Conservation (phyloP, 2,888 invertebrate species). For the Pomacea canaliculata region DNA sequence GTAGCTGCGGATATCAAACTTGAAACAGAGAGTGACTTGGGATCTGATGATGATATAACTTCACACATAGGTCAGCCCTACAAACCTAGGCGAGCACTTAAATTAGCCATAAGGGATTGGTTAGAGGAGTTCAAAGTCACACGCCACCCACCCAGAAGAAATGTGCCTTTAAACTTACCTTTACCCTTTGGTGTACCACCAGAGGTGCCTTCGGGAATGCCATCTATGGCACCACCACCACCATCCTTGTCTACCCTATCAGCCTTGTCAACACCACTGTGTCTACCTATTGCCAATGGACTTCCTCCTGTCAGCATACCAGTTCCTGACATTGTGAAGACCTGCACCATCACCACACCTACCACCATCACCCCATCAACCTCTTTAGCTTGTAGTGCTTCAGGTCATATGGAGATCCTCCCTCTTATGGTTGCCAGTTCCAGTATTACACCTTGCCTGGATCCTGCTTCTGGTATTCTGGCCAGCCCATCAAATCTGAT, state of each 20-base stretch:
- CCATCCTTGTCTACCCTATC: neutral
- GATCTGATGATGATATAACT: constrained; percentile 77
- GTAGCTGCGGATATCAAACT: constrained; percentile 92
- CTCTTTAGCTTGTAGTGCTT: neutral
- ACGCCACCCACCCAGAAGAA: constrained; percentile 43
- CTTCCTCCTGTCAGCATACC: constrained; percentile 23
- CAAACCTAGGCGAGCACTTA: constrained; percentile 59
- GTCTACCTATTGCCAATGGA: constrained; percentile 67
- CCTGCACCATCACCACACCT: constrained; percentile 20
- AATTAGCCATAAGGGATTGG: constrained; percentile 90
- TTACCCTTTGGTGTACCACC: constrained; percentile 8
- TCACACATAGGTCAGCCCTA: constrained; percentile 72
- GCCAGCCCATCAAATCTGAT: constrained; percentile 70
- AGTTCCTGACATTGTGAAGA: constrained; percentile 22
- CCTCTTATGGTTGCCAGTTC: neutral
- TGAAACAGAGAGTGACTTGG: constrained; percentile 82
- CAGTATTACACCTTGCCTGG: neutral
- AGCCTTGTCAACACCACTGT: neutral
- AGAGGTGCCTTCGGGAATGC: constrained; percentile 7
- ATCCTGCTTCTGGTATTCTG: neutral
- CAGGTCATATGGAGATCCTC: neutral
- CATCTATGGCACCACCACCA: neutral
- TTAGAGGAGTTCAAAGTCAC: constrained; percentile 83
- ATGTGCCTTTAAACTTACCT: neutral
- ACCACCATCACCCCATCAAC: constrained; percentile 16